Evolutionary conservation across 2,797 vertebrate genomes (phyloP), one percentile per base, ranked within the genome.

Genomic region (Tauraco hartlaubi): DNA sequence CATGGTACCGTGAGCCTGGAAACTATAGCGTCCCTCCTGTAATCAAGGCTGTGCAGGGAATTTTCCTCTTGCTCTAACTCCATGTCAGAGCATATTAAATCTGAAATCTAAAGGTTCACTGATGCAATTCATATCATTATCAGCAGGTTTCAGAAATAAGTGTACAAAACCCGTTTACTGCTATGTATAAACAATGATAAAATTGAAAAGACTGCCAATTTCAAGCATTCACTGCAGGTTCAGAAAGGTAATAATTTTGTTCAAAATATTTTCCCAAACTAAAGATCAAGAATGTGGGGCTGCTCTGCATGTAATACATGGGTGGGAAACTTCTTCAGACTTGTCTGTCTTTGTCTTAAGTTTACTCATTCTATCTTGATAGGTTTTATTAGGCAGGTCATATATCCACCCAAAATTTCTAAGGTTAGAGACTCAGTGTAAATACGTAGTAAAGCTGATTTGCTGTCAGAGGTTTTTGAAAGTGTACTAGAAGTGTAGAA

Each of bases 361-460:
- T 87, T 85, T 83, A 37, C n/a, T 82, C 55, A 54, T 15, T 78
- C 51, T 46, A 1, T 56, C 75, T 79, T 85, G 51, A 26, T 82
- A 37, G 33, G 8, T 90, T 76, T 93, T 90, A 61, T 90, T 72
- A 62, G 74, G 61, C n/a, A 72, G 31, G 16, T 39, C 54, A 56
- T 79, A 79, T 88, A 92, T 66, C 63, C 33, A 55, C 16, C n/a
- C 25, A 3, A 90, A 67, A 90, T 85, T 78, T 78, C 58, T 59
- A 51, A 82, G 71, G 17, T 63, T 51, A 63, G 21, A 69, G 22
- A 25, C 51, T 92, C 7, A 3, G 4, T 52, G 10, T 62, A 82
- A 88, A 31, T 28, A 49, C 31, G 22, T 9, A 72, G 49, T 29
- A 75, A 72, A 94, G 10, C 17, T 51, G 31, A 80, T 63, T 39